phyloP scores from a whole-genome alignment of 2,888 invertebrate genomes.

The Drosophila pseudotakahashii region DNA sequence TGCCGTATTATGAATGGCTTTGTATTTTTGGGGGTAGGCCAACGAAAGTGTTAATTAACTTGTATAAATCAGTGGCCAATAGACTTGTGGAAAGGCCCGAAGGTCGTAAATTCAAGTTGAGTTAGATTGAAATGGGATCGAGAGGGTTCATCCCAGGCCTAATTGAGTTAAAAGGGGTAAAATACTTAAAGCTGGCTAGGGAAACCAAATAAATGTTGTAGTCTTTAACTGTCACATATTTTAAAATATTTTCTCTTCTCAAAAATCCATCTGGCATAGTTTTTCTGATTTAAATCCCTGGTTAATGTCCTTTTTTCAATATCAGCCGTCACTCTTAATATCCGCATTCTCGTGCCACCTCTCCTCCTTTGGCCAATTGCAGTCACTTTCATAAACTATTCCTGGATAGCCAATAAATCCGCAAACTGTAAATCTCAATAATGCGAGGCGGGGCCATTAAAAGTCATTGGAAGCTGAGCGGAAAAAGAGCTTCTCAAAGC shows the following conservation, averaged over 20 bases:
- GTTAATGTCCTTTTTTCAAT: neutral
- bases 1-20: slow-evolving; percentile 38
- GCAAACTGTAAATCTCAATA: slow-evolving; percentile 42
- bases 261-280: neutral
- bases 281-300: neutral
- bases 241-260: neutral
- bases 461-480: slow-evolving; percentile 62
- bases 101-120: slow-evolving; percentile 23
- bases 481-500: slow-evolving; percentile 56
- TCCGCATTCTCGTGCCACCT: neutral
- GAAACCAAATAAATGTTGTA: neutral
- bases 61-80: slow-evolving; percentile 71
- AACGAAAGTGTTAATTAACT: slow-evolving; percentile 75
- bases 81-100: slow-evolving; percentile 39
- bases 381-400: slow-evolving; percentile 50
- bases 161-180: slow-evolving; percentile 21
- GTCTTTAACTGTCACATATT: neutral
- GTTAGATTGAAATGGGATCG: slow-evolving; percentile 27
- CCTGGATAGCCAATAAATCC: slow-evolving; percentile 61
- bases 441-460: slow-evolving; percentile 61
- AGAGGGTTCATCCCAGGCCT: slow-evolving; percentile 3
- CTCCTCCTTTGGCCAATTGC: neutral
- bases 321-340: slow-evolving; percentile 11
- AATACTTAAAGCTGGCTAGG: neutral
- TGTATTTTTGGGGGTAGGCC: slow-evolving; percentile 43